Evolutionary conservation across 2,888 invertebrate genomes (phyloP), one percentile per base, ranked within the genome.

Genomic region (Zaprionus lineosus): DNA sequence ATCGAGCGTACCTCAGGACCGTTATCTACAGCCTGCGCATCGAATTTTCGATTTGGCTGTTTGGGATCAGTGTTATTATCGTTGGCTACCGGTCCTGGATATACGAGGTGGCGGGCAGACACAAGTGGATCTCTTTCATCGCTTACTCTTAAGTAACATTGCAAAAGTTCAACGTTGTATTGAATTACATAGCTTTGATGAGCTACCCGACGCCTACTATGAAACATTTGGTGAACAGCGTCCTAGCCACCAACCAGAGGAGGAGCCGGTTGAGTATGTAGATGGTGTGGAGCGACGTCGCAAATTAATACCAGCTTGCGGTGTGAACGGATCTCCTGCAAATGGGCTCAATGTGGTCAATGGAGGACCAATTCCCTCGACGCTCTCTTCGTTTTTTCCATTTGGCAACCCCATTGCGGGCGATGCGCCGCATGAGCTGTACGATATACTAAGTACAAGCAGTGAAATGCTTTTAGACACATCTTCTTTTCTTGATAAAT

Each of bases 51-150:
- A 91, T 50, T 88, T 95, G 73, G 93, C 94, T 63, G 89, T 97
- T 33, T 98, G 97, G 97, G 91, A 93, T 55, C 96, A 96, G 89
- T 97, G 97, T 91, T 98, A 96, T 91, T 95, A 96, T 88, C 93
- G 98, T 18, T 97, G 97, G 96, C 92, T 97, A 85, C 93, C 94
- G 12, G 94, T 95, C 12, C 92, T 97, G 3, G 96, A 97, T 67
- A 90, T 90, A 1, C 88, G 88, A 40, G 85, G 87, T n/a, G 90
- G 90, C 3, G 90, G 90, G 2, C 88, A 87, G 62, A 88, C 90
- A 1, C 90, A 90, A 78, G 87, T 90, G 18, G 90, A 90, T 66
- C 73, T 90, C 40, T 88, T 88, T 46, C 89, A 90, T 74, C 88
- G 90, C 21, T 57, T 90, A 43, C 68, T 90, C 18, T 68, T 90